A percentile compares a stretch with the other conserved stretches of the same genome.
Evolutionary conservation across 37 sponge, comb jelly and placozoan genomes (phyloP).

Genomic region (Mnemiopsis leidyi): DNA sequence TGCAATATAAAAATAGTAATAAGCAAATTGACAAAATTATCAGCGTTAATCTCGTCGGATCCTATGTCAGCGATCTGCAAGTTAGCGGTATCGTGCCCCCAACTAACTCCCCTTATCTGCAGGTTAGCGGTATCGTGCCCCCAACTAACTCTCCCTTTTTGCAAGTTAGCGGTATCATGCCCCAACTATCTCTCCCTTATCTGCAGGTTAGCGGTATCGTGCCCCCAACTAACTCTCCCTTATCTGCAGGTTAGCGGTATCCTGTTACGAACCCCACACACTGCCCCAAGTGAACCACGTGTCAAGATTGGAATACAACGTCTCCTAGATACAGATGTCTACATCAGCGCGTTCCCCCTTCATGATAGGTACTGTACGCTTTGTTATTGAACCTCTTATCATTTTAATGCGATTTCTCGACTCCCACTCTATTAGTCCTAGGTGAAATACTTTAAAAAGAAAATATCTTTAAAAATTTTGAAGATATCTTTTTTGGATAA

Average conservation of each 20-base stretch:
- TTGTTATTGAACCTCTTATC: neutral
- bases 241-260: conserved; percentile 18
- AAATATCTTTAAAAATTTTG: too few relatives aligned
- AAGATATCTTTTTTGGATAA: too few relatives aligned
- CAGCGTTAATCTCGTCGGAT: too few relatives aligned
- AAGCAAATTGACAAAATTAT: too few relatives aligned
- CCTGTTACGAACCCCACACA: conserved; percentile 55
- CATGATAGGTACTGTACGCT: conserved; percentile 8
- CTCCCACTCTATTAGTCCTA: too few relatives aligned
- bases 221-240: neutral
- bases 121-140: conserved; percentile 20
- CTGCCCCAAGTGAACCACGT: neutral
- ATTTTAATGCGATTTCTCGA: neutral
- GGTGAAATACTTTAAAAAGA: too few relatives aligned
- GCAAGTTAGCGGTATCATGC: neutral
- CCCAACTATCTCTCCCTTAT: neutral
- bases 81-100: neutral
- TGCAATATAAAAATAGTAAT: too few relatives aligned
- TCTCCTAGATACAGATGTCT: conserved; percentile 36
- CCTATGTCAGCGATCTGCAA: too few relatives aligned
- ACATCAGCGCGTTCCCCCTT: conserved; percentile 62
- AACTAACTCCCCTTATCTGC: neutral
- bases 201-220: neutral
- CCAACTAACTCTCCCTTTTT: too few relatives aligned
- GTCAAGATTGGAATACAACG: conserved; percentile 48